phyloP scores from a whole-genome alignment of 2,113 vertebrate species.

The Cyphomyrus discorhynchus region DNA sequence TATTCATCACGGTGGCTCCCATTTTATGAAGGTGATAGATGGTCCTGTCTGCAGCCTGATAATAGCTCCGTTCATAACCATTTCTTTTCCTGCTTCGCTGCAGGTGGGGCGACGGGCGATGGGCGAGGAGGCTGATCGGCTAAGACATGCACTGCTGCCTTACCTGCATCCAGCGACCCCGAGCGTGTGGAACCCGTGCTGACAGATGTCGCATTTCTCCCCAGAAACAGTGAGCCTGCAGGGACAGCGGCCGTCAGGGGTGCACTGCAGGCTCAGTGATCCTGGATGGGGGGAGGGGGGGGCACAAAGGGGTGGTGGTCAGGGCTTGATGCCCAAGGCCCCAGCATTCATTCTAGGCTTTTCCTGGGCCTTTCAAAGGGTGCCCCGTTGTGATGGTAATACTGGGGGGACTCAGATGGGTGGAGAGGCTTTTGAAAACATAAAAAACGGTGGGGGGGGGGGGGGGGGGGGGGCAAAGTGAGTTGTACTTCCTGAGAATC shows the following conservation, averaged over 20 bases:
- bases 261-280: slow-evolving; percentile 74
- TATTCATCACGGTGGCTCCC: not conserved
- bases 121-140: not conserved
- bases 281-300: slow-evolving; percentile 48
- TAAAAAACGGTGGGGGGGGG: not conserved
- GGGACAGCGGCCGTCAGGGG: slow-evolving; percentile 61
- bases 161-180: slow-evolving; percentile 84
- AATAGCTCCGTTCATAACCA: slow-evolving; percentile 1
- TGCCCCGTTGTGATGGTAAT: not conserved
- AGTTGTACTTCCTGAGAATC: slow-evolving; percentile 13
- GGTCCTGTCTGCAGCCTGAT: slow-evolving; percentile 1
- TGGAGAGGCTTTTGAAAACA: slow-evolving; percentile 3
- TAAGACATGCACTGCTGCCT: slow-evolving; percentile 25
- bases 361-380: not conserved
- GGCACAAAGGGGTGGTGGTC: not conserved
- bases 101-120: not conserved
- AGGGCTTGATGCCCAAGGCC: not conserved
- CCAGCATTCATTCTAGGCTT: not conserved
- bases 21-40: slow-evolving; percentile 7
- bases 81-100: not conserved
- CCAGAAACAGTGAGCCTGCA: slow-evolving; percentile 74
- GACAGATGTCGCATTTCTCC: slow-evolving; percentile 82
- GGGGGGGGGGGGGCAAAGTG: not conserved
- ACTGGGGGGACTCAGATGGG: not conserved
- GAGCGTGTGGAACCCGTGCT: slow-evolving; percentile 78